Base-by-base conservation (phyloP, 2,888 invertebrate genomes). In the Acanthacorydalis orientalis region DNA sequence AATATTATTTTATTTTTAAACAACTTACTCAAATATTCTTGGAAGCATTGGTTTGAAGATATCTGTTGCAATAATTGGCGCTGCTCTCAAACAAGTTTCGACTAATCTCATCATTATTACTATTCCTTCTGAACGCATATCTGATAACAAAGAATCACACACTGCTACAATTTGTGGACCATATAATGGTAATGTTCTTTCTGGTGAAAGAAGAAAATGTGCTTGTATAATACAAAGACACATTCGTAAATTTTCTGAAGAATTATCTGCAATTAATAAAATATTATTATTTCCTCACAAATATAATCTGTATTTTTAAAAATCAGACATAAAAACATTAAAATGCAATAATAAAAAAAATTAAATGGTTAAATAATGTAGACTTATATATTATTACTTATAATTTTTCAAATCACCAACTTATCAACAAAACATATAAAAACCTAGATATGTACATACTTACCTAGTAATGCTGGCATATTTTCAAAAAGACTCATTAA, bases 171-270 rank as follows among this genome's bases (percentile, higher is more conserved):
- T 75, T 44, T 74, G 72, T 10, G 71, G 70, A 1, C 89, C 88
- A 50, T 81, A 77, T 8, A 75, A 77, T 54, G 77, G 69, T 50
- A 90, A 70, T 59, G 86, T 87, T 54, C 83, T 75, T 57, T 83
- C 78, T 0, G 89, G 86, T 52, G 80, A 82, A 10, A 92, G 66
- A 12, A 90, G 65, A 0, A 88, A 74, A 62, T 91, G 89, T 1
- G 83, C 86, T 63, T 86, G 80, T 61, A 84, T 81, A 59, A 93
- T 83, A 57, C 82, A 78, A 11, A 91, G 71, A 52, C 86, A 83
- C 49, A 80, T 75, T 51, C 82, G 73, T 10, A 92, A 69, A 63
- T 86, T 82, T 59, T 92, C 91, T 0, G 86, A 77, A 0, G 87
- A 83, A 63, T 77, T 74, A 64, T 91, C 90, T 85, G 64, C 12